phyloP scores from a whole-genome alignment of 2,888 invertebrate species.

The Drosophila hawaiiensis region DNA sequence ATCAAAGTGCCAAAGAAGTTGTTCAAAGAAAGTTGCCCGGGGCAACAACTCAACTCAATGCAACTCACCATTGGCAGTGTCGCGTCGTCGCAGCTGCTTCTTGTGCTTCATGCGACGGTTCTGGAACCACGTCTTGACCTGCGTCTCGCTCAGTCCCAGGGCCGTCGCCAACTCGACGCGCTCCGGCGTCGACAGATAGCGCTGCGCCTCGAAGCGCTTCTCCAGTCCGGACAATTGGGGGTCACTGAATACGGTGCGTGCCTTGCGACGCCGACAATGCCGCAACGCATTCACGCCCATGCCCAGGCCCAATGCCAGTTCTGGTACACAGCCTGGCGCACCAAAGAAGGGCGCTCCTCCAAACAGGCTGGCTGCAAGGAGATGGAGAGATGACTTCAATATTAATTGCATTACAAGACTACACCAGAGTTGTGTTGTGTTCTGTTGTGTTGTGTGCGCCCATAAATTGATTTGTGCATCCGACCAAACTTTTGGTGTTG shows the following conservation, averaged over 20 bases:
- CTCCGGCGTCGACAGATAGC: constrained; percentile 97
- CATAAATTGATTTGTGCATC: constrained; percentile 42
- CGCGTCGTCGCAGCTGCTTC: constrained; percentile 89
- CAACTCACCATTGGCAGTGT: constrained; percentile 84
- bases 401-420: constrained; percentile 63
- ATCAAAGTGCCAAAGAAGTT: constrained; percentile 47
- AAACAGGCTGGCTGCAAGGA: constrained; percentile 81
- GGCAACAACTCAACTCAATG: background rate
- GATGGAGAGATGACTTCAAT: constrained; percentile 2
- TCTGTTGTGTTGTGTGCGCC: constrained; percentile 1
- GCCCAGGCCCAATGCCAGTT: constrained; percentile 84
- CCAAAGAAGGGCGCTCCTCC: constrained; percentile 84
- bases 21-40: constrained; percentile 48
- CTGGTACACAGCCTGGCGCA: constrained; percentile 83
- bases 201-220: constrained; percentile 96
- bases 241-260: constrained; percentile 95
- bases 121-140: constrained; percentile 99
- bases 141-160: constrained; percentile 96
- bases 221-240: constrained; percentile 94
- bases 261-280: constrained; percentile 97
- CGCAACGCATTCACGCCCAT: constrained; percentile 89
- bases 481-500: constrained; percentile 72
- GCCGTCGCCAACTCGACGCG: constrained; percentile 97
- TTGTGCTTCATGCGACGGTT: constrained; percentile 98
- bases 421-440: constrained; percentile 30